Evolutionary conservation across 2,888 invertebrate species (phyloP).

Genomic region (Lasioglossum calceatum): DNA sequence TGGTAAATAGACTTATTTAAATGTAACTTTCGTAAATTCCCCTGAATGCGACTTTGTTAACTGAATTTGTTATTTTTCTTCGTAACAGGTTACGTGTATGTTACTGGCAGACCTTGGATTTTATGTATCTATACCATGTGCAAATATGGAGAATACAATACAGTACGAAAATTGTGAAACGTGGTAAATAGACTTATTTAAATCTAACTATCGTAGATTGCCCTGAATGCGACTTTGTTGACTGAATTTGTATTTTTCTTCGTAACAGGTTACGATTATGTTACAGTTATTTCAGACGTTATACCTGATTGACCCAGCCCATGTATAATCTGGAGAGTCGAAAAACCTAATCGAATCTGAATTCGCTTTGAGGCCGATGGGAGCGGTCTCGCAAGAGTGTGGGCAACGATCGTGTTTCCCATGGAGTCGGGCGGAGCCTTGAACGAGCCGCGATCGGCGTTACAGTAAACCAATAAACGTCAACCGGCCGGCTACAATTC

Average conservation of each 20-base stretch:
- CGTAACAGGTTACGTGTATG: too few species aligned
- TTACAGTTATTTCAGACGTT: not conserved
- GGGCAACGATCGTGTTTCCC: not conserved
- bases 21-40: too few species aligned
- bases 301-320: not conserved
- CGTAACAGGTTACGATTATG: not conserved
- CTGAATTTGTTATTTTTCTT: too few species aligned
- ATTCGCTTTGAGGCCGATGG: not conserved
- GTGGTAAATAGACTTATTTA: not conserved
- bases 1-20: too few species aligned
- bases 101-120: not conserved
- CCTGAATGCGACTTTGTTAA: too few species aligned
- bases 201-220: not conserved
- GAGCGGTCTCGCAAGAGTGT: not conserved
- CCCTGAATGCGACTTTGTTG: not conserved
- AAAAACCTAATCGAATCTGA: too few species aligned
- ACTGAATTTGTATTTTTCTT: too few species aligned
- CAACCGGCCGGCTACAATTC: constrained; percentile 49
- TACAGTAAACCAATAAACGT: constrained; percentile 62
- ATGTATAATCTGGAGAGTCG: not conserved
- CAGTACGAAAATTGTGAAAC: not conserved
- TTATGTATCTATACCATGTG: not conserved
- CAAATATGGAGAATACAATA: not conserved
- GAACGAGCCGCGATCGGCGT: constrained; percentile 44
- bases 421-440: not conserved